Evolutionary conservation across 2,888 invertebrate species (phyloP).

Genomic region (Hermodice carunculata): DNA sequence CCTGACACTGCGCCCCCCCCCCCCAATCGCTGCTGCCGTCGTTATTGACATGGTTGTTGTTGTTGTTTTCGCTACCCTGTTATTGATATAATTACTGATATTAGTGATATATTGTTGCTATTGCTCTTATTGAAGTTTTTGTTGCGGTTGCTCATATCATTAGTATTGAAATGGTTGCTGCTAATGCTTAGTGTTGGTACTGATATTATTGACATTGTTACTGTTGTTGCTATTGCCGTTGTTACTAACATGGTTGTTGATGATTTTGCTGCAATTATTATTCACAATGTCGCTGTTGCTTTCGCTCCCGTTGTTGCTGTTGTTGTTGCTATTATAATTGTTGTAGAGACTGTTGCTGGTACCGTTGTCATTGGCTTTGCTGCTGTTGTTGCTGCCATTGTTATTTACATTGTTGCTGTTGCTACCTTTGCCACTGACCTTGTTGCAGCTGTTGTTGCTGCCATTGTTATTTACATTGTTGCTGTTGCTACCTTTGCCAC

Average conservation of each 20-base stretch:
- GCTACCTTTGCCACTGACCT: not conserved
- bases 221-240: not conserved
- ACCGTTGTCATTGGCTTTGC: not conserved
- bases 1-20: too few species aligned
- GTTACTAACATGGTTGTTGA: too few species aligned
- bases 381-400: not conserved
- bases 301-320: too few species aligned
- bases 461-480: conserved; percentile 9
- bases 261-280: too few species aligned
- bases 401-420: too few species aligned
- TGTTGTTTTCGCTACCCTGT: conserved; percentile 15
- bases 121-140: too few species aligned
- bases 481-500: conserved; percentile 5
- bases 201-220: not conserved
- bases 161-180: not conserved
- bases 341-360: too few species aligned
- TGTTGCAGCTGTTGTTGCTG: conserved; percentile 3
- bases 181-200: not conserved
- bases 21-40: conserved; percentile 11
- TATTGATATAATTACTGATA: too few species aligned
- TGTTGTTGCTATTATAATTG: too few species aligned
- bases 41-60: conserved; percentile 13
- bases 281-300: too few species aligned
- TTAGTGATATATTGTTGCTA: too few species aligned
- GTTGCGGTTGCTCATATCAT: too few species aligned